Conservation (phyloP, 2,888 invertebrate species). For the Lapara coniferarum region DNA sequence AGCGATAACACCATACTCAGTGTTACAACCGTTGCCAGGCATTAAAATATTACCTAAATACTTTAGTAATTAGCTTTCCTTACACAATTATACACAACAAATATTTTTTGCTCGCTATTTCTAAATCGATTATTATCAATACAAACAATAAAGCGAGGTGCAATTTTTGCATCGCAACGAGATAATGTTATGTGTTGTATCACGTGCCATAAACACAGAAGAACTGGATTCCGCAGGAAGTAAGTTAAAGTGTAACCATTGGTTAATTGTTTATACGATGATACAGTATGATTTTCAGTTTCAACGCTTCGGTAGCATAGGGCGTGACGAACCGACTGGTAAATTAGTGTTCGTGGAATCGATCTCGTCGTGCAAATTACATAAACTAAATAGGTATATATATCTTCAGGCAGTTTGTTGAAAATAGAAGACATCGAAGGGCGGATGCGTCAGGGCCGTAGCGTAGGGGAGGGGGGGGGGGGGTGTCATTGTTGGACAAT, state of each 20-base stretch:
- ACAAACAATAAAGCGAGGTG: slow-evolving; percentile 8
- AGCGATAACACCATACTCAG: neutral
- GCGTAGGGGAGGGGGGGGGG: too few species aligned
- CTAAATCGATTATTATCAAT: neutral
- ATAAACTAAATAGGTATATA: too few species aligned
- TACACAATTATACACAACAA: slow-evolving; percentile 10
- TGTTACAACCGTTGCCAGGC: neutral
- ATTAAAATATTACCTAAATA: slow-evolving; percentile 9
- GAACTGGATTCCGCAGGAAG: slow-evolving; percentile 4
- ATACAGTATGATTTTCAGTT: neutral
- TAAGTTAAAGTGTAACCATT: neutral
- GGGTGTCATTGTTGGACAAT: too few species aligned
- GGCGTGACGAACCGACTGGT: too few species aligned
- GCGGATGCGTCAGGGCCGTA: too few species aligned
- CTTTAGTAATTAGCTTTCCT: slow-evolving; percentile 18
- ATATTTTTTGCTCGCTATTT: neutral
- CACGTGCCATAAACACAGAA: neutral
- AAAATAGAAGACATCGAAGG: too few species aligned
- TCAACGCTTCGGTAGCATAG: too few species aligned
- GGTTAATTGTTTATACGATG: neutral
- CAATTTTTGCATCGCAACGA: neutral
- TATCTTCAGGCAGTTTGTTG: too few species aligned
- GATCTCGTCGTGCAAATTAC: too few species aligned
- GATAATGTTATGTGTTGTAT: neutral
- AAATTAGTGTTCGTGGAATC: too few species aligned